Evolutionary conservation across 1,140 invertebrate genomes (phyloP), one percentile per base, ranked within the genome.

Genomic region (Trichomalopsis sarcophagae): DNA sequence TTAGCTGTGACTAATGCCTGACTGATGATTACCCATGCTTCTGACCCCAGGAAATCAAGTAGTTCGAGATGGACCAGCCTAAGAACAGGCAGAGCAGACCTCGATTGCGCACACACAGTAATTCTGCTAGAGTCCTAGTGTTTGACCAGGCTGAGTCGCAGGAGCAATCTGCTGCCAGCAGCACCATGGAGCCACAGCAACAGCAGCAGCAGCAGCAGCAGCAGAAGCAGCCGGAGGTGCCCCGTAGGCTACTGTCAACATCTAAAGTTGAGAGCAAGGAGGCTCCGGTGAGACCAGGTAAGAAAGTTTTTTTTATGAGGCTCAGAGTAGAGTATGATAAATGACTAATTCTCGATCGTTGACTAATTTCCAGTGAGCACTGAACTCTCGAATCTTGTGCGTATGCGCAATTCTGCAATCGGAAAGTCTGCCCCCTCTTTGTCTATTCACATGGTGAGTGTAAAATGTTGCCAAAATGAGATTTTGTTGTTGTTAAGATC

Each of bases 401-500:
- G 97, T 84, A 97, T 99, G 96, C 95, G 97, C 82, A 96, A 96
- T 91, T 97, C 97, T 23, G 94, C 96, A 33, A 95, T 99, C 86
- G 98, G 98, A 66, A 98, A 98, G 90, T 99, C 98, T 2, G 98
- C 97, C 68, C 98, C 98, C 80, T 97, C 97, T 83, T 93, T 98
- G 50, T 97, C 97, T 82, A 95, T 96, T 94, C 96, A 95, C 88
- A 95, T 96, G 95, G 97, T 97, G 93, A 95, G 95, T 94, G 86
- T 55, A 62, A 71, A 36, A 33, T 23, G 4, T 76, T 73, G 3
- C 10, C 14, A 50, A 2, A 44, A 47, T 21, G 55, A 62, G 10
- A 62, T 17, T 17, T 50, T 80, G 21, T 84, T 76, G 27, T 36
- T 73, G 40, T 87, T 47, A 69, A 10, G 36, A 84, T 33, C 66